Conservation (phyloP, 2,113 vertebrate species). For the Heterochromis multidens region DNA sequence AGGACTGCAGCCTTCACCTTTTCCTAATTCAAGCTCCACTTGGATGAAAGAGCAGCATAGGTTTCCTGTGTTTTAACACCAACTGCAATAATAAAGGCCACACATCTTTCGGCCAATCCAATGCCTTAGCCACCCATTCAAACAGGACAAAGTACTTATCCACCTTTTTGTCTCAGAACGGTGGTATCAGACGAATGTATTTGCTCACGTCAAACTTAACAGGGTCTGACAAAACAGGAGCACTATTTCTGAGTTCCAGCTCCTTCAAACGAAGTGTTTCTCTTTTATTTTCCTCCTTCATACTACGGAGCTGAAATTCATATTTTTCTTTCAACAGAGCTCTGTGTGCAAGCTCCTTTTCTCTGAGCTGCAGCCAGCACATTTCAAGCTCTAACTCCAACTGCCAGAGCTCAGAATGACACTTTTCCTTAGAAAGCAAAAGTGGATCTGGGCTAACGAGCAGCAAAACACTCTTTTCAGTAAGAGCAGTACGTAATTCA, state of each 20-base stretch:
- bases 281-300: not conserved
- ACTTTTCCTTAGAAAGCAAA: no score
- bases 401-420: no score
- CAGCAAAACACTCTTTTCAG: not conserved
- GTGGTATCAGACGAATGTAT: not conserved
- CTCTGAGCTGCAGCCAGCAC: not conserved
- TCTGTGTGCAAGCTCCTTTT: no score
- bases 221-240: not conserved
- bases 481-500: not conserved
- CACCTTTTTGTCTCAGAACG: no score
- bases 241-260: not conserved
- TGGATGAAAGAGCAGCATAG: no score
- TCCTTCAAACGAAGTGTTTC: not conserved
- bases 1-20: accelerated
- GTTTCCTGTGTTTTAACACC: no score
- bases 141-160: no score
- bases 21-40: no score
- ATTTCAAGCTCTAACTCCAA: no score
- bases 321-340: no score
- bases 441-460: not conserved
- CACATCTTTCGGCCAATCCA: no score
- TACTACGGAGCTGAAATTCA: not conserved
- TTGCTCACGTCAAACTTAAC: not conserved
- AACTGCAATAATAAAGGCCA: no score
- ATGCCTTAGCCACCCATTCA: not conserved